Conservation (phyloP, 2,797 vertebrate species). For the Serranus cabrilla region DNA sequence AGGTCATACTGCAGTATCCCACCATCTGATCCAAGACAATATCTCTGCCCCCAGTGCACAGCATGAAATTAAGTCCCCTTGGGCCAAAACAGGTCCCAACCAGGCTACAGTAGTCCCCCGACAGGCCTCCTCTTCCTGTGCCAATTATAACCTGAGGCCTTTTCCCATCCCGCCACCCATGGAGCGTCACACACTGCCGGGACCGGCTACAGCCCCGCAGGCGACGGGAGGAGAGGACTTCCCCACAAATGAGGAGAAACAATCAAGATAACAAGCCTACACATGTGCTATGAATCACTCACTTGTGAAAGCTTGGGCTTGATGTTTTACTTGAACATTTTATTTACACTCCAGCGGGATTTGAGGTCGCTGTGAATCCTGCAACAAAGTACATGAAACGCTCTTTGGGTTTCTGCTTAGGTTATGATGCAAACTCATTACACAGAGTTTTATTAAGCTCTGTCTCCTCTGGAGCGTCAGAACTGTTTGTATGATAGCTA, state of each 20-base stretch:
- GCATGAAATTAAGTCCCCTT: slow-evolving; percentile 55
- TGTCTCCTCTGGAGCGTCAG: slow-evolving; percentile 32
- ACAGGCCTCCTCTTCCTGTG: slow-evolving; percentile 55
- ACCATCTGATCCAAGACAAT: slow-evolving; percentile 37
- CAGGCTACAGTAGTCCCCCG: slow-evolving; percentile 16
- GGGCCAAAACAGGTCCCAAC: slow-evolving; percentile 22
- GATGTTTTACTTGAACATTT: slow-evolving; percentile 59
- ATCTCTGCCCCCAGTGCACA: slow-evolving; percentile 40
- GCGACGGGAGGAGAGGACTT: slow-evolving; percentile 37
- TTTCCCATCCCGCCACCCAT: slow-evolving; percentile 68
- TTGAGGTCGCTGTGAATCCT: slow-evolving; percentile 48
- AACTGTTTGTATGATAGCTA: slow-evolving; percentile 16
- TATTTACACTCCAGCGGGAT: slow-evolving; percentile 45
- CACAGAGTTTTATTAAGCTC: slow-evolving; percentile 37
- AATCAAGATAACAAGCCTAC: slow-evolving; percentile 57
- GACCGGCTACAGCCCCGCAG: slow-evolving; percentile 35
- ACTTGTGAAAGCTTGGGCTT: slow-evolving; percentile 26
- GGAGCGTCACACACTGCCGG: slow-evolving; percentile 49
- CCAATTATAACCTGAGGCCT: slow-evolving; percentile 55
- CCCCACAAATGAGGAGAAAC: slow-evolving; percentile 50
- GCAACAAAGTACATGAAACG: slow-evolving; percentile 40
- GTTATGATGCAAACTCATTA: slow-evolving; percentile 51
- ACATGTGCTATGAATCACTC: slow-evolving; percentile 51
- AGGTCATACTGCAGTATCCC: slow-evolving; percentile 34
- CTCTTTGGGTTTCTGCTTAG: slow-evolving; percentile 31